Base-by-base conservation (phyloP, 1,140 invertebrate species). In the Drosophila mauritiana region DNA sequence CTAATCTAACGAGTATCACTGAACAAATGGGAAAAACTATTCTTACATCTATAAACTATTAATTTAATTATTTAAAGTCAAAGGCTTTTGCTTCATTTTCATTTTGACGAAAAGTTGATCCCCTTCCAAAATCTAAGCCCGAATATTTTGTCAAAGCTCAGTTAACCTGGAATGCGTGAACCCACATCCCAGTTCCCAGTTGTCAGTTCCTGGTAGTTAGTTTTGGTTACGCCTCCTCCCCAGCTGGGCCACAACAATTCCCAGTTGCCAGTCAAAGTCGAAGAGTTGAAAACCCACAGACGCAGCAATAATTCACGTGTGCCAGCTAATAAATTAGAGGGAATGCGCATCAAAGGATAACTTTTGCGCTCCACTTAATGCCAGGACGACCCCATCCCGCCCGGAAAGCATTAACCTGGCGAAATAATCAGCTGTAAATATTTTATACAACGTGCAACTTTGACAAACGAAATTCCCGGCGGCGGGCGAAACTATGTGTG, bases 391-490 rank as follows among this genome's bases (percentile, higher is more conserved):
- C 42, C 45, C 59, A 42, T 42, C 25, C 40, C 36, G 8, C 48
- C 39, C 15, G 22, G n/a, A 37, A 56, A 17, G 31, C 67, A 80
- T 77, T 80, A 74, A 73, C 64, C 77, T 80, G 78, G 42, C 43
- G 69, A 78, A 86, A 88, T 86, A 88, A 88, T 88, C 83, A 83
- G 55, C 70, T 65, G 74, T 82, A 81, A 86, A 86, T 86, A 82
- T 82, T 86, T 86, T 64, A 82, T 78, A 53, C 31, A 31, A 31
- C 46, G 46, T 61, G 31, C 11, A 31, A 56, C 58, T 64, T 69
- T 55, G 53, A 36, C 34, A 56, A 49, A 42, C 70, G 61, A 42
- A 68, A 61, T 59, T 55, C 55, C 49, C 65, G 31, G 20, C 20
- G 31, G 55, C 40, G 36, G 31, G 15, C n/a, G 17, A 40, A 62